Base-by-base conservation (phyloP, 1,140 invertebrate genomes). In the Sweltsa coloradensis region DNA sequence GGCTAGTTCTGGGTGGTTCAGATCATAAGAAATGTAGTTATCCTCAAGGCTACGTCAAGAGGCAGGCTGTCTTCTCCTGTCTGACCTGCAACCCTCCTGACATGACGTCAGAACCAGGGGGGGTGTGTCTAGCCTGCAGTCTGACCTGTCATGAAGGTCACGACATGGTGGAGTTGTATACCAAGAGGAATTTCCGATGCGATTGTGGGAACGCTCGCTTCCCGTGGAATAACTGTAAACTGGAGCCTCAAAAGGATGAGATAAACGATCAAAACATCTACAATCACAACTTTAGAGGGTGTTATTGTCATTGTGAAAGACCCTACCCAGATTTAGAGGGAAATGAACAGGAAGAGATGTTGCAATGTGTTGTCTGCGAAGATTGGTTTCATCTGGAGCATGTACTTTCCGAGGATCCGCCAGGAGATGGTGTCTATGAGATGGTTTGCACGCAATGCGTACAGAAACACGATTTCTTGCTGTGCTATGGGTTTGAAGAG, bases 331-430 rank as follows among this genome's bases (percentile, higher is more conserved):
- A 97, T 70, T 80, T 83, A 6, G 85, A 92, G 46, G 75, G 79
- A 53, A 70, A 75, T 14, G 66, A 70, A 26, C 79, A 83, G 44
- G 91, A 95, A 69, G 83, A 89, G 58, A 99, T 98, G 94, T 79
- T 97, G 29, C 96, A 98, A 60, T 99, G 97, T 60, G 73, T 86
- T 39, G 71, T 97, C 42, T 99, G 96, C 67, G 96, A 99, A 66
- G 96, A 99, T 64, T 99, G 97, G 97, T 93, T 84, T 58, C 95
- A 98, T 72, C n/a, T n/a, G n/a, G n/a, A n/a, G n/a, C n/a, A n/a
- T n/a, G n/a, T n/a, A n/a, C n/a, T n/a, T n/a, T n/a, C n/a, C n/a
- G n/a, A n/a, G n/a, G n/a, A n/a, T n/a, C n/a, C n/a, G n/a, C n/a
- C n/a, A n/a, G n/a, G n/a, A n/a, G n/a, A n/a, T n/a, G n/a, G n/a